Conservation (phyloP, 1,140 invertebrate genomes). For the Cardiocondyla obscurior region DNA sequence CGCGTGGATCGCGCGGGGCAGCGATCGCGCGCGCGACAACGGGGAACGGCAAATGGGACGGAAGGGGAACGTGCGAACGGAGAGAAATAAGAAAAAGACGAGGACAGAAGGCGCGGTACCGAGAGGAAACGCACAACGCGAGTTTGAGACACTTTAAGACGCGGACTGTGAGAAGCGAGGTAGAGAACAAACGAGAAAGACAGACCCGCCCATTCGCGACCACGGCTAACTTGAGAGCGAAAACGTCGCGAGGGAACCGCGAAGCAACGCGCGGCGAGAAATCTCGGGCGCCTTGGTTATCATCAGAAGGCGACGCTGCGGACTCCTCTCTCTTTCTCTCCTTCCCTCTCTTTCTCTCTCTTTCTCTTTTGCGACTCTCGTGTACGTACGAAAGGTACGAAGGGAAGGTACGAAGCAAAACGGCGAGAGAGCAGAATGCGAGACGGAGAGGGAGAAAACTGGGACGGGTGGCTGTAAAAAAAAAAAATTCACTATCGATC, state of each 20-base stretch:
- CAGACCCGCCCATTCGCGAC: constrained; percentile 53
- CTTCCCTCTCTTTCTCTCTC: background rate
- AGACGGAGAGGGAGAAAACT: constrained; percentile 62
- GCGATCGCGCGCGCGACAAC: background rate
- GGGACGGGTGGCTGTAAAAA: constrained; percentile 69
- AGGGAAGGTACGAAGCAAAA: constrained; percentile 18
- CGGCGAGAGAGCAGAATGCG: background rate
- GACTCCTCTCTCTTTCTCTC: background rate
- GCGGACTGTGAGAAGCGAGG: constrained; percentile 29
- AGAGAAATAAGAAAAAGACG: background rate
- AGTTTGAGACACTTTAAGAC: background rate
- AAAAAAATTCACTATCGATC: constrained; percentile 80
- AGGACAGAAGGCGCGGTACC: background rate
- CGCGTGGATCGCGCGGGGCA: constrained; percentile 53
- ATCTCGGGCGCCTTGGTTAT: constrained; percentile 22
- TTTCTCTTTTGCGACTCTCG: too few relatives aligned
- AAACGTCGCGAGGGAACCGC: background rate
- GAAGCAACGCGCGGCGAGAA: constrained; percentile 12
- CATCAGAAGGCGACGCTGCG: constrained; percentile 13
- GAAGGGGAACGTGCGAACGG: background rate
- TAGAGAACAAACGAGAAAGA: constrained; percentile 5
- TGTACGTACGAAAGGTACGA: too few relatives aligned
- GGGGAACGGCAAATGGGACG: background rate
- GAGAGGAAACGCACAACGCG: background rate
- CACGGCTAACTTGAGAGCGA: constrained; percentile 38